Conservation (phyloP, 2,113 vertebrate species). For the Megaceryle torquata region DNA sequence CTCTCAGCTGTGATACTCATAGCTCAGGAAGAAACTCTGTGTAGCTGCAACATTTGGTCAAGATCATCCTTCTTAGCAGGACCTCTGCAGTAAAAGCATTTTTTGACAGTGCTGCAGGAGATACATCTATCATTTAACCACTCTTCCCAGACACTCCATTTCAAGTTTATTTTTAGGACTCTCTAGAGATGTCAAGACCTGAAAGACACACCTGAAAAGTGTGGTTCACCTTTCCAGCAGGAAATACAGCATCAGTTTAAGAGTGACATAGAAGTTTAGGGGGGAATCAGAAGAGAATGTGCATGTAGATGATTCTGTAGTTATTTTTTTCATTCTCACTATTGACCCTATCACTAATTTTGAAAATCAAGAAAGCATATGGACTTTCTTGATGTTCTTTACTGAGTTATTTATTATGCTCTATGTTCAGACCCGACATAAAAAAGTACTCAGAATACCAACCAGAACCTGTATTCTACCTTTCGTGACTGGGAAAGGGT, state of each 20-base stretch:
- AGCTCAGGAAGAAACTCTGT: neutral
- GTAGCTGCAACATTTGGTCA: rapidly evolving
- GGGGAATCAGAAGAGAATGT: neutral
- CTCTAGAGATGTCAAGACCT: neutral
- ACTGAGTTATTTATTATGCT: neutral
- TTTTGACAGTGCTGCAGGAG: neutral
- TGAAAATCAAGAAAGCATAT: neutral
- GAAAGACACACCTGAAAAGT: neutral
- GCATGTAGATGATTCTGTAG: neutral
- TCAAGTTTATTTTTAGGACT: neutral
- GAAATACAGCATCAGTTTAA: rapidly evolving
- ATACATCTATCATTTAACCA: neutral
- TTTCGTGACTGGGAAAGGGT: neutral
- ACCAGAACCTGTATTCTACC: neutral
- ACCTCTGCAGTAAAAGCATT: neutral
- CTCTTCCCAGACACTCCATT: neutral
- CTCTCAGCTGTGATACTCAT: neutral
- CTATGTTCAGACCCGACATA: neutral
- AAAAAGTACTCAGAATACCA: neutral
- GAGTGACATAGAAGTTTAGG: neutral
- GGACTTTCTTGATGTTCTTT: neutral
- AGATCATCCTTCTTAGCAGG: neutral
- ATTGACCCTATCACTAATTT: neutral
- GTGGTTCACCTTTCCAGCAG: neutral
- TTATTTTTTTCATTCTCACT: neutral